A percentile compares a stretch with the other conserved stretches of the same genome.
These are phyloP conservation scores for Tetheella fluctuosa DNA, from an alignment of 2,888 invertebrate genomes.

Conservation along the genomic window DNA sequence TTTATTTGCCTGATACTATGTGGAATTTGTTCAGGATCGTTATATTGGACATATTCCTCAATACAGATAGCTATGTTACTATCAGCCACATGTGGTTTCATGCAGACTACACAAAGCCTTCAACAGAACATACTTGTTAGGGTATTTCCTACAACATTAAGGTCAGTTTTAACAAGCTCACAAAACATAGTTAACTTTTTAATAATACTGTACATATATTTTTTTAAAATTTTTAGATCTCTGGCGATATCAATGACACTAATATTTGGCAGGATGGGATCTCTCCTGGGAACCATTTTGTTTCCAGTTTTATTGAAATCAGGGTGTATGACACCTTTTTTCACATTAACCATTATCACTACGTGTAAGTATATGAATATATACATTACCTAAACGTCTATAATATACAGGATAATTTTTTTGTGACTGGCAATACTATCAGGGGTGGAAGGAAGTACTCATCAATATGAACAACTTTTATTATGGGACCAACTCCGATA, in stretches of 20 bases:
- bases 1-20: constrained; percentile 42
- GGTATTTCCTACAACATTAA: constrained; percentile 58
- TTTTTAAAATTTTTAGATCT: constrained; percentile 54
- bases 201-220: no score
- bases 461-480: no score
- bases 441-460: no score
- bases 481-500: no score
- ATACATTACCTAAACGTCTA: neutral
- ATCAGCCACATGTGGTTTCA: constrained; percentile 51
- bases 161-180: constrained; percentile 34
- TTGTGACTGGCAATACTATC: no score
- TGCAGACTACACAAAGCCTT: constrained; percentile 52
- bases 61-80: constrained; percentile 53
- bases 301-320: constrained; percentile 53
- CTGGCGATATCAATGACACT: constrained; percentile 51
- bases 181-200: neutral
- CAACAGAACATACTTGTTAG: constrained; percentile 53
- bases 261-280: constrained; percentile 56
- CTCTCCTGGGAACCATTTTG: constrained; percentile 53
- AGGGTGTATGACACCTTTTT: constrained; percentile 59
- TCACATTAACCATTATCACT: constrained; percentile 44
- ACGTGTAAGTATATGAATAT: constrained; percentile 42
- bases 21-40: constrained; percentile 38
- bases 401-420: no score
- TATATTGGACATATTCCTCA: constrained; percentile 56